Percentiles rank a stretch among this genome's conserved stretches.
Conservation (phyloP, 2,113 vertebrate genomes). For the Tyrannus savana region DNA sequence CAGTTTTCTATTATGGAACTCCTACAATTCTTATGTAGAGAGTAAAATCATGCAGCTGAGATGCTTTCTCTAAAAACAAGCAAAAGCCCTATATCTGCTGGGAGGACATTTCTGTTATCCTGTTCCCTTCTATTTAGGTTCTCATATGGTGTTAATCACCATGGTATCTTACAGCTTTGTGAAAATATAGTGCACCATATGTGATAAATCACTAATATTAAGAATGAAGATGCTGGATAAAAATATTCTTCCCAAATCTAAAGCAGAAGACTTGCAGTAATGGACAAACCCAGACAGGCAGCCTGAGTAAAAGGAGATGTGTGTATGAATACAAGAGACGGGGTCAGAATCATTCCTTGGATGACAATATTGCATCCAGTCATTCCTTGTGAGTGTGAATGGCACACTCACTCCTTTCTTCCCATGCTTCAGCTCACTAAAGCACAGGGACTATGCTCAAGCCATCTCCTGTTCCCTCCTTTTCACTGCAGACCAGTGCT, state of each 20-base stretch:
- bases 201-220: conserved; percentile 62
- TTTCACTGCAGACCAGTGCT: background rate
- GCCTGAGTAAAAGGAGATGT: background rate
- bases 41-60: background rate
- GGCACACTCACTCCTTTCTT: background rate
- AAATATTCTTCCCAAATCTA: background rate
- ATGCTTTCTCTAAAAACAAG: background rate
- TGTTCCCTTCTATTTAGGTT: conserved; percentile 53
- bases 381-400: background rate
- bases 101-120: conserved; percentile 1
- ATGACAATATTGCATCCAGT: background rate
- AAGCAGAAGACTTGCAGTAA: background rate
- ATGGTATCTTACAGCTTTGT: conserved; percentile 60
- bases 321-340: background rate
- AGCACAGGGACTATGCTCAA: background rate
- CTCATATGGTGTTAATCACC: conserved; percentile 54
- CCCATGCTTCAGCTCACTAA: background rate
- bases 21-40: background rate
- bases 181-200: conserved; percentile 59
- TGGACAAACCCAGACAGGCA: background rate
- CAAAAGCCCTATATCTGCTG: background rate
- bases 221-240: conserved; percentile 32
- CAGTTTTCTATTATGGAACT: background rate
- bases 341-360: background rate
- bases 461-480: background rate